Evolutionary conservation across 2,888 invertebrate species (phyloP).

Genomic region (Lordiphosa fenestrarum): DNA sequence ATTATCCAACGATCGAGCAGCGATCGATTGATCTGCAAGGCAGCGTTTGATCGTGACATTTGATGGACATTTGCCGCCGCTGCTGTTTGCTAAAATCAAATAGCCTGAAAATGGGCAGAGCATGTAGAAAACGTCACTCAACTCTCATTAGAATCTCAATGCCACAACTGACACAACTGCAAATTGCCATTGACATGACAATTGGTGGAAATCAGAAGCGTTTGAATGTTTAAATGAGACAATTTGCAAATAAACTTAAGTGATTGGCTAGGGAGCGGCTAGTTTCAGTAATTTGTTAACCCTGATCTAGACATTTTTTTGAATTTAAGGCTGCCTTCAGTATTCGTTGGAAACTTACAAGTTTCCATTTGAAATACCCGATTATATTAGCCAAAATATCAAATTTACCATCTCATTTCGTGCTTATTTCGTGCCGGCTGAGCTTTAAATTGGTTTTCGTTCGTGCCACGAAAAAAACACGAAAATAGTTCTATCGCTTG

Average conservation of each 20-base stretch:
- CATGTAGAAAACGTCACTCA: constrained; percentile 41
- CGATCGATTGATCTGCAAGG: constrained; percentile 54
- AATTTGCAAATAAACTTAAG: constrained; percentile 33
- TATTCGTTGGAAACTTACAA: no score
- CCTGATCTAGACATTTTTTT: no score
- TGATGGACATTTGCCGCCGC: constrained; percentile 78
- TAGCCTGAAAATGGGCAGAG: constrained; percentile 37
- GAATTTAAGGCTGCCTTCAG: no score
- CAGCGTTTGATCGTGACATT: constrained; percentile 73
- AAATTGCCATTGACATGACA: constrained; percentile 75
- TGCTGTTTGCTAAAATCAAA: constrained; percentile 62
- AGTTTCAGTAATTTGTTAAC: no score
- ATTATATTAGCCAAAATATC: no score
- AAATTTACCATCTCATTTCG: no score
- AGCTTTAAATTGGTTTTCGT: no score
- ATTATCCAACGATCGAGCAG: constrained; percentile 47
- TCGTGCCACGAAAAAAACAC: no score
- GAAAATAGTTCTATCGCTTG: no score
- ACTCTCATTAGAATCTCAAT: constrained; percentile 71
- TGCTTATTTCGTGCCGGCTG: no score
- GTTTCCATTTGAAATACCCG: no score
- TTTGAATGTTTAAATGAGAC: constrained; percentile 67
- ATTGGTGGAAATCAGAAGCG: constrained; percentile 72
- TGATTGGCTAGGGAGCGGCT: neutral
- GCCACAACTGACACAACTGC: constrained; percentile 57